Base-by-base conservation (phyloP, 2,888 invertebrate species). In the Bellardia pandia region DNA sequence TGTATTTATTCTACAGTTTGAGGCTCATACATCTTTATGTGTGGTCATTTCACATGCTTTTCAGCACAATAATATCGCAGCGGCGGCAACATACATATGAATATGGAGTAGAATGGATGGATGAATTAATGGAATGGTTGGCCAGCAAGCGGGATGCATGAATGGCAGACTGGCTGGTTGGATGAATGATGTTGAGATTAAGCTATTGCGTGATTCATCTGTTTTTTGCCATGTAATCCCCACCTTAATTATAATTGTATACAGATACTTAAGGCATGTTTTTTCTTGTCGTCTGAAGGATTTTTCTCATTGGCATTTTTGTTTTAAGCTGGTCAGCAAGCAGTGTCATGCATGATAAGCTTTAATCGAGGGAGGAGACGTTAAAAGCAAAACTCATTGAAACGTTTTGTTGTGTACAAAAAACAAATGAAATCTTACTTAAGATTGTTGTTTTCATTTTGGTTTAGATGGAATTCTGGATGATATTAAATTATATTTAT, bases 151-250 rank as follows among this genome's bases (percentile, higher is more conserved):
- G 48, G 11, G 62, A 30, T 45, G 74, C 45, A 37, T 58, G 64
- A 14, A 3, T 30, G 71, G 40, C 14, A 40, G 53, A 48, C 9
- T 23, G 23, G 48, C 53, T 69, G 66, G 16, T 76, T 66, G 86
- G n/a, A 77, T 86, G 81, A 76, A 77, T 74, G 69, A 82, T 81
- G 75, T 79, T 79, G 68, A 84, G 84, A 87, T 87, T 85, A 87
- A 81, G 81, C 62, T 81, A 81, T 84, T 81, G 86, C 86, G 86
- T 87, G 86, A 87, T 87, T 87, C 84, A 87, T 87, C 77, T 80
- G 68, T 84, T 86, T 87, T 87, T 58, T 77, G 74, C 40, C 69
- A 30, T 84, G 77, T 87, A 77, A 84, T 87, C 84, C 84, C 66
- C 86, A 81, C 84, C 80, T 87, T 87, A 81, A 85, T 81, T 81